Conservation (phyloP, 2,888 invertebrate species). For the Hemicrepidius hirtus region DNA sequence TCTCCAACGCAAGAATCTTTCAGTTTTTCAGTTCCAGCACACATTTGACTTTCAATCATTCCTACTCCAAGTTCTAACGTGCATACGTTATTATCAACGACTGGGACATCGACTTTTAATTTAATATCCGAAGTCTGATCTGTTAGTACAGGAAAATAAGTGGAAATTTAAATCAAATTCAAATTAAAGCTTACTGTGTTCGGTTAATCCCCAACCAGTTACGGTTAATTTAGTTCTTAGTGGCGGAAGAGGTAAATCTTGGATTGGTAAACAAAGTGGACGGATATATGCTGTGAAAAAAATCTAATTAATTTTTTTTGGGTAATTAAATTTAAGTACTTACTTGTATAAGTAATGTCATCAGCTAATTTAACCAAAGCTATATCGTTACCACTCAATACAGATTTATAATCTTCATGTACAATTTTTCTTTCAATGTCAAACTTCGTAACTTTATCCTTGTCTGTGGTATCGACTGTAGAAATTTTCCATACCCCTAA, state of each 20-base stretch:
- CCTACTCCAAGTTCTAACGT: background rate
- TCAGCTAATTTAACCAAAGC: constrained; percentile 10
- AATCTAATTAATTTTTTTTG: too few relatives aligned
- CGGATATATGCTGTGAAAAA: constrained; percentile 22
- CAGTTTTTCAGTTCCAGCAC: constrained; percentile 63
- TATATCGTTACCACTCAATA: constrained; percentile 15
- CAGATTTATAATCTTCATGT: constrained; percentile 4
- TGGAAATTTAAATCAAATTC: background rate
- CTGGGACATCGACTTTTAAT: background rate
- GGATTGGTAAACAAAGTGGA: constrained; percentile 27
- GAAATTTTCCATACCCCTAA: background rate
- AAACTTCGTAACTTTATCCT: constrained; percentile 17
- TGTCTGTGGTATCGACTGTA: constrained; percentile 6
- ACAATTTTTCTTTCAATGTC: background rate
- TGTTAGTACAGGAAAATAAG: background rate
- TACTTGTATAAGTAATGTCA: constrained; percentile 9
- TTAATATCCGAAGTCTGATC: background rate
- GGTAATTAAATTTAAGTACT: too few relatives aligned
- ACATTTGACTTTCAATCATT: background rate
- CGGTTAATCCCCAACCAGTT: constrained; percentile 13
- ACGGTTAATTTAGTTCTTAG: background rate
- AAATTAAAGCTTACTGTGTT: background rate
- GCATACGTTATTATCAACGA: background rate
- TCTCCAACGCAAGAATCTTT: constrained; percentile 34
- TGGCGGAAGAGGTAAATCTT: background rate